Base-by-base conservation (phyloP, 2,888 invertebrate genomes). In the Nomada ruficornis region DNA sequence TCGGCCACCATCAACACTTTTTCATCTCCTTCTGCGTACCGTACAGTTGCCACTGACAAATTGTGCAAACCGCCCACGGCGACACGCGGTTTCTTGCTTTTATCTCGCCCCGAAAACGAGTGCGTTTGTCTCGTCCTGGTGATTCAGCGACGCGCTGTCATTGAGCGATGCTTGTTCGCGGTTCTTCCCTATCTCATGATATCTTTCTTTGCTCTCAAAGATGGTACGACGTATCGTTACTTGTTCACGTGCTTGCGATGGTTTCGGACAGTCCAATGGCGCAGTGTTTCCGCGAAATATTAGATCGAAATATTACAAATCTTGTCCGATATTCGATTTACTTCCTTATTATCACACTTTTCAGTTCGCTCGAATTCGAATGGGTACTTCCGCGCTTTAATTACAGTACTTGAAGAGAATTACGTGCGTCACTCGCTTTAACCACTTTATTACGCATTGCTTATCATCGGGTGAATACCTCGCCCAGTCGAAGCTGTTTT, bases 41-140 rank as follows among this genome's bases (percentile, higher is more conserved):
- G 70, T 70, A 47, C 59, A 63, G 44, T 23, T 60, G 55, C 57
- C 44, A 52, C 55, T 76, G 83, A 83, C 83, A 83, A 84, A 84
- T 83, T 83, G 83, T 60, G 70, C 76, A 76, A 75, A 75, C 65
- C 65, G 83, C 79, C 80, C 44, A 26, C 60, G 76, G 83, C 74
- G 74, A 83, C 74, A 57, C 65, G 63, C 67, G 63, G 36, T 36
- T 59, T 64, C 59, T 36, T 52, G 52, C 44, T 44, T 50, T 64
- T 54, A n/a, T 54, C 60, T 50, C 59, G 26, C 26, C 69, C 44
- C 60, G 57, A 75, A 70, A 75, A 64, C 57, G 52, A 42, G 11
- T 36, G 23, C 44, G 57, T 73, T 82, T 67, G 15, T 42, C 62
- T 26, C 13, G 9, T n/a, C 50, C 62, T n/a, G 20, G 55, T 62